Percentiles rank a stretch among this genome's conserved stretches.
Conservation (phyloP, 1,140 invertebrate species). For the Acromyrmex charruanus region DNA sequence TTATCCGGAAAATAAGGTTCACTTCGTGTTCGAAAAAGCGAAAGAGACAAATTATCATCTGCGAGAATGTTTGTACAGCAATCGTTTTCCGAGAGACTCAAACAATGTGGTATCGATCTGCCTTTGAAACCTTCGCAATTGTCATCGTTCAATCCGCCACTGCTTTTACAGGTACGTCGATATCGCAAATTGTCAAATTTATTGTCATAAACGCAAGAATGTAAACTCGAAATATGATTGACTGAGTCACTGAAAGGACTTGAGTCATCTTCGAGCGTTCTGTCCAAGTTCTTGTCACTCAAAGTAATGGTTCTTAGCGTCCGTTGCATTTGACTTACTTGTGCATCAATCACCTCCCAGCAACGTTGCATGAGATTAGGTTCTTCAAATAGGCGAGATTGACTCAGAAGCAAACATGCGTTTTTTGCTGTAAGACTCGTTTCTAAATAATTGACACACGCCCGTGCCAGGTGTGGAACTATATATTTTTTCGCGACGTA, state of each 20-base stretch:
- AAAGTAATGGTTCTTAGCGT: conserved; percentile 77
- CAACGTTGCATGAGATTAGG: conserved; percentile 97
- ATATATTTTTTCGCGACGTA: conserved; percentile 98
- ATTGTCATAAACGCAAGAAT: conserved; percentile 61
- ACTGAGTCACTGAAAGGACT: conserved; percentile 38
- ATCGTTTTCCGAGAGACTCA: conserved; percentile 73
- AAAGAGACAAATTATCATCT: conserved; percentile 65
- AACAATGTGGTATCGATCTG: conserved; percentile 69
- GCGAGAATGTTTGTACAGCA: conserved; percentile 63
- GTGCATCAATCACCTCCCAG: conserved; percentile 98
- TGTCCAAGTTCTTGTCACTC: conserved; percentile 64
- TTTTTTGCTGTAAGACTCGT: conserved; percentile 97
- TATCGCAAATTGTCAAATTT: conserved; percentile 55
- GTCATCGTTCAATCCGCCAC: conserved; percentile 32
- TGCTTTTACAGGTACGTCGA: conserved; percentile 44
- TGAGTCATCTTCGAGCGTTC: conserved; percentile 57
- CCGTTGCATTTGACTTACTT: conserved; percentile 88
- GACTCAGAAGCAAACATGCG: conserved; percentile 95
- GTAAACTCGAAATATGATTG: conserved; percentile 58
- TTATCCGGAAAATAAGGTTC: conserved; percentile 81
- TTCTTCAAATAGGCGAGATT: conserved; percentile 96
- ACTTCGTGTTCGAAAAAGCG: conserved; percentile 82
- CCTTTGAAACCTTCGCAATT: conserved; percentile 36
- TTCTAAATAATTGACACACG: conserved; percentile 96
- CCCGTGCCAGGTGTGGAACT: conserved; percentile 95